Evolutionary conservation across 2,888 invertebrate species (phyloP).

Genomic region (Drosophila tripunctata): DNA sequence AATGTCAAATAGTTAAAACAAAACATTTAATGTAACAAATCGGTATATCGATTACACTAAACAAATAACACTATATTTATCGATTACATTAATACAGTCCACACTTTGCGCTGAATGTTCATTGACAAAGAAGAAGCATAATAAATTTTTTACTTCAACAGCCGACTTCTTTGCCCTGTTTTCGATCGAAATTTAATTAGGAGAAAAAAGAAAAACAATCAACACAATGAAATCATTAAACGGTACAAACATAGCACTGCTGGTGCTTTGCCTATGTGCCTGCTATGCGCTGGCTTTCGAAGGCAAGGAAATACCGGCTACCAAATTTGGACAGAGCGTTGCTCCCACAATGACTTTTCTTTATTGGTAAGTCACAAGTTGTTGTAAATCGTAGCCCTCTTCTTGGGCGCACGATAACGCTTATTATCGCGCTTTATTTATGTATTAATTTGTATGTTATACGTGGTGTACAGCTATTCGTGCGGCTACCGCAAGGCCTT

Average conservation of each 20-base stretch:
- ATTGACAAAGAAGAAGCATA: conserved; percentile 29
- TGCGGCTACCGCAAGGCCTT: conserved; percentile 99
- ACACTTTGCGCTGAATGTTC: conserved; percentile 19
- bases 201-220: too few relatives aligned
- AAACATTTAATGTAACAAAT: not conserved
- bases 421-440: conserved; percentile 75
- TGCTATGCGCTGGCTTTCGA: conserved; percentile 74
- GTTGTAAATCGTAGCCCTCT: conserved; percentile 4
- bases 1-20: too few relatives aligned
- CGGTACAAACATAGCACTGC: conserved; percentile 68
- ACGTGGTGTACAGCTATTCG: conserved; percentile 91
- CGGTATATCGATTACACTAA: not conserved
- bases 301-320: conserved; percentile 87
- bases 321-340: conserved; percentile 89
- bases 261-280: conserved; percentile 72
- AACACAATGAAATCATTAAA: conserved; percentile 46
- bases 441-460: not conserved
- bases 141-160: conserved; percentile 36
- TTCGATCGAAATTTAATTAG: conserved; percentile 1
- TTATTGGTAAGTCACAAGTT: conserved; percentile 89
- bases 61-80: not conserved
- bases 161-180: conserved; percentile 18
- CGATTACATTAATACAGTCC: conserved; percentile 5
- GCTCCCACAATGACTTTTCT: conserved; percentile 92
- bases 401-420: too few relatives aligned